Percentiles rank a stretch among this genome's conserved stretches.
Evolutionary conservation across 2,797 vertebrate species (phyloP).

Genomic region (Vultur gryphus): DNA sequence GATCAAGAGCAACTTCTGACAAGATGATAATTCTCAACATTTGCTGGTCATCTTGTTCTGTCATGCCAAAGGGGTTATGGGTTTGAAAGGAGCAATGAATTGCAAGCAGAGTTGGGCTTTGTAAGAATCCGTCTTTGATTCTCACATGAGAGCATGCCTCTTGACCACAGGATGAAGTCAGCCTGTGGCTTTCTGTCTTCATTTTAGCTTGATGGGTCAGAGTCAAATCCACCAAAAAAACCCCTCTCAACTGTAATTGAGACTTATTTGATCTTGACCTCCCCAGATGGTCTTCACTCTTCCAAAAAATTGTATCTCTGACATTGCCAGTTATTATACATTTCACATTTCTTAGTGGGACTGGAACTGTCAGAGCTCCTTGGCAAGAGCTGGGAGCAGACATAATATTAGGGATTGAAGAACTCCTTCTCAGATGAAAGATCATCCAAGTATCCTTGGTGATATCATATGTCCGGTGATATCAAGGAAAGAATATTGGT

Average conservation of each 20-base stretch:
- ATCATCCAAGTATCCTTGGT: not conserved
- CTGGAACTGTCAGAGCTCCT: not conserved
- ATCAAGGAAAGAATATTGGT: not conserved
- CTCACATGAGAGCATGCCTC: not conserved
- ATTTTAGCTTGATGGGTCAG: not conserved
- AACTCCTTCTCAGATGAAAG: not conserved
- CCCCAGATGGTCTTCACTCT: not conserved
- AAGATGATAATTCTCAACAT: not conserved
- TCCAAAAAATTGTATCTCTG: not conserved
- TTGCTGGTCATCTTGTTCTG: not conserved
- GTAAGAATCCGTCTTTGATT: not conserved
- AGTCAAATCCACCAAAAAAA: not conserved
- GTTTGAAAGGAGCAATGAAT: not conserved
- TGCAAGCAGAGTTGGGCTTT: not conserved
- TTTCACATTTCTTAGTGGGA: not conserved
- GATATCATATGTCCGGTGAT: not conserved
- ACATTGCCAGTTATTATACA: not conserved
- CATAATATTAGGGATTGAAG: not conserved
- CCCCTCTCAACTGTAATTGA: not conserved
- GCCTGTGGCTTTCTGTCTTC: not conserved
- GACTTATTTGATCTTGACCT: not conserved
- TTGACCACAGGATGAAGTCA: not conserved
- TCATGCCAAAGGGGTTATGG: not conserved
- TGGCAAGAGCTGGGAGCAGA: not conserved
- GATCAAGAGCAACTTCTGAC: not conserved